These are phyloP conservation scores for Phycodurus eques DNA, from an alignment of 2,113 vertebrate genomes.

Conservation along the genomic window DNA sequence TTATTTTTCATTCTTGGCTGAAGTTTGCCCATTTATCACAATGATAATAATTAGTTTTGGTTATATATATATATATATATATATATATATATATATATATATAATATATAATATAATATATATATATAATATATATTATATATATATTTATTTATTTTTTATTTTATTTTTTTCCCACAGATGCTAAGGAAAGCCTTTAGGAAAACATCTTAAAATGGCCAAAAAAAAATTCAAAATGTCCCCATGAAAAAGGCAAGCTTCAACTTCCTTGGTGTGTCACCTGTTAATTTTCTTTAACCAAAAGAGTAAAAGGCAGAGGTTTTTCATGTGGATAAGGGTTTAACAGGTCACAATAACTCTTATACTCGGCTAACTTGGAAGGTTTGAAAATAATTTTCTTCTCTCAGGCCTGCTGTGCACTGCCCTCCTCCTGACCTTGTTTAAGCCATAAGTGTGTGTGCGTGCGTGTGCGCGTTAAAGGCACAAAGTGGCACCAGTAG, in stretches of 20 bases:
- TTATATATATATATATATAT: background rate
- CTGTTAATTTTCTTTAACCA: background rate
- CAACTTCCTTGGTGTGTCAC: background rate
- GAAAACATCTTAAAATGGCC: background rate
- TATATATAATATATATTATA: background rate
- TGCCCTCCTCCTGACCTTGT: constrained; percentile 40
- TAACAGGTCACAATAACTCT: too few species aligned
- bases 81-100: background rate
- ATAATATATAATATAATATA: background rate
- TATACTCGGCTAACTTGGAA: background rate
- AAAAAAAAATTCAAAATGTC: background rate
- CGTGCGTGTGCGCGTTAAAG: constrained; percentile 33
- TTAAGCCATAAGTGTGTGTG: constrained; percentile 47
- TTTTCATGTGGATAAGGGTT: background rate
- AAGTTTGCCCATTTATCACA: background rate
- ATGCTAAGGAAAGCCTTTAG: background rate
- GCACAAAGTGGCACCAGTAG: constrained; percentile 54
- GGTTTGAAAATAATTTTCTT: background rate
- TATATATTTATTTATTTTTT: background rate
- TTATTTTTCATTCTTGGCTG: background rate
- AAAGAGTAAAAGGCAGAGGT: background rate
- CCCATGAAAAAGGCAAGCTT: background rate
- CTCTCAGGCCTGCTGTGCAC: constrained; percentile 26
- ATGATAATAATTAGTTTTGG: background rate
- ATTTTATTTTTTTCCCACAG: background rate